phyloP scores from a whole-genome alignment of 2,797 vertebrate genomes.

The Manis pentadactyla region DNA sequence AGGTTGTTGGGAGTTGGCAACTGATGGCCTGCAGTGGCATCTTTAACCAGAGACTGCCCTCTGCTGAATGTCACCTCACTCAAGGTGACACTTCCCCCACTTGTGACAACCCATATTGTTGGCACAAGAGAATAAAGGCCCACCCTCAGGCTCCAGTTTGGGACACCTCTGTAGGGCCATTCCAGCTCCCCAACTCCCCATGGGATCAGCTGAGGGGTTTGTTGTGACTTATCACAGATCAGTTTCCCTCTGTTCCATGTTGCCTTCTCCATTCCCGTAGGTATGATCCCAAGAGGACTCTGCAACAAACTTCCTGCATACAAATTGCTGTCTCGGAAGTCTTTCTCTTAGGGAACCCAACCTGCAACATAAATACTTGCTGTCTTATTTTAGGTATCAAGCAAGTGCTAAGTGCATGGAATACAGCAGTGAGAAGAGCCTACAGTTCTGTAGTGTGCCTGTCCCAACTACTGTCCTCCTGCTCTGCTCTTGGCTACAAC shows the following conservation, averaged over 20 bases:
- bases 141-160: not conserved
- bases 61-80: not conserved
- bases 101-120: not conserved
- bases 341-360: not conserved
- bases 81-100: not conserved
- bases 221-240: not conserved
- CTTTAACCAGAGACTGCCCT: not conserved
- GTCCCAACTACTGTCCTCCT: not conserved
- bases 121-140: not conserved
- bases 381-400: not conserved
- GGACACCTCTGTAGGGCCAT: not conserved
- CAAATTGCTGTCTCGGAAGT: not conserved
- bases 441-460: too few relatives aligned
- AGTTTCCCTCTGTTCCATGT: not conserved
- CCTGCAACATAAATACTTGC: not conserved
- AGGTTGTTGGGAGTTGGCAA: not conserved
- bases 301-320: not conserved
- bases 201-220: not conserved
- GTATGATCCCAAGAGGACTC: not conserved
- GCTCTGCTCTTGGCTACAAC: not conserved
- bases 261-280: not conserved
- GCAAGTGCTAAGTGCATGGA: not conserved
- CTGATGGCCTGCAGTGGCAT: not conserved
- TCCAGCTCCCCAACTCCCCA: not conserved
- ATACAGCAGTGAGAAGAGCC: not conserved